Evolutionary conservation across 2,797 vertebrate species (phyloP).

Genomic region (Falco novaeseelandiae): DNA sequence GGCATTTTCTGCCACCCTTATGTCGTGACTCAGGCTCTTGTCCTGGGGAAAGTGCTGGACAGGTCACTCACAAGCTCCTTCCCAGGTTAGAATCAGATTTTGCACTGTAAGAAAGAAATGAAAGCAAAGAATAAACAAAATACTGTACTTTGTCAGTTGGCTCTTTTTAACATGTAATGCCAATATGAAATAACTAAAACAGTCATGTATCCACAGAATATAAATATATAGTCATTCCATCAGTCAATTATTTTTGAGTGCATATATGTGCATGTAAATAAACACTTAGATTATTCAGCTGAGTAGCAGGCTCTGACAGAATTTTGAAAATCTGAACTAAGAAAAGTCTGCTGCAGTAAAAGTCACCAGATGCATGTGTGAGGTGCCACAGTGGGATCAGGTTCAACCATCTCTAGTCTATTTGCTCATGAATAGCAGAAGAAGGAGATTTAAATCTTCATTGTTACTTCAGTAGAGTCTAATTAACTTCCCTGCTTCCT

Average conservation of each 20-base stretch:
- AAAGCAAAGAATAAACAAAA: not conserved
- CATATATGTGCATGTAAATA: not conserved
- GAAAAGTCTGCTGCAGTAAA: not conserved
- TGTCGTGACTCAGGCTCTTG: not conserved
- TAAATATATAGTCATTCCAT: not conserved
- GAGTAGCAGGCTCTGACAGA: not conserved
- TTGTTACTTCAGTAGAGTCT: constrained; percentile 27
- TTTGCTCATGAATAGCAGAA: constrained; percentile 36
- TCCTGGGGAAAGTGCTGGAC: not conserved
- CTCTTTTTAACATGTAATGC: not conserved
- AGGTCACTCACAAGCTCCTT: not conserved
- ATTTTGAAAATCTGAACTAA: not conserved
- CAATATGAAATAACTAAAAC: not conserved
- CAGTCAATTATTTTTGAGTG: not conserved
- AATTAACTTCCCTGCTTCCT: constrained; percentile 52
- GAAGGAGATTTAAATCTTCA: constrained; percentile 36
- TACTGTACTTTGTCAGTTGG: not conserved
- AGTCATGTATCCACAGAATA: not conserved
- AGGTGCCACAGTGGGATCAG: not conserved
- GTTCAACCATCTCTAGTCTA: not conserved
- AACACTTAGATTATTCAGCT: not conserved
- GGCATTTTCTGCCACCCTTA: not conserved
- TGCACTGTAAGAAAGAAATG: not conserved
- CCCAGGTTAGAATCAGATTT: not conserved
- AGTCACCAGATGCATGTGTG: not conserved